Evolutionary conservation across 92 coral and sea anemone species (phyloP), one percentile per base, ranked within the genome.

Genomic region (Epizoanthus fatuus): DNA sequence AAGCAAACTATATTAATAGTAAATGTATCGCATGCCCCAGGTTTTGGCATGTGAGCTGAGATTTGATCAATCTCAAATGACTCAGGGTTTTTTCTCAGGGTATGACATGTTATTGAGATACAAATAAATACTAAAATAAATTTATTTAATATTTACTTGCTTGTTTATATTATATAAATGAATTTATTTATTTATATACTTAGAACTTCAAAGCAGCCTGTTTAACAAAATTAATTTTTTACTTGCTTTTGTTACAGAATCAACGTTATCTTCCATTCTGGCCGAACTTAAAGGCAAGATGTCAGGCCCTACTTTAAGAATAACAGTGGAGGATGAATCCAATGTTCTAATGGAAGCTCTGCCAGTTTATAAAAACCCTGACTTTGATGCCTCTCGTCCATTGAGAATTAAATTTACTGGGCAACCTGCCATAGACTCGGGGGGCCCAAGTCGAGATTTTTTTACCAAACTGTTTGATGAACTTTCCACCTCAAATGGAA

Each of bases 371-470:
- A 84, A 84, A 74, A 65, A 47, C 47, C 88, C 88, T 20, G 63
- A 35, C 10, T 73, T 84, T 72, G 88, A 84, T 59, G 81, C 66
- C 47, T 47, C 88, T 29, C 76, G 92, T 11, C 88, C 88, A 25
- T 68, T 88, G 53, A 79, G 80, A 60, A 49, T 88, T 16, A 54
- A 56, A 52, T 81, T 88, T 55, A 44, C 47, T 47, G 63, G 58
- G 32, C 88, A 88, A 60, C 88, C 85, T 82, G 92, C 88, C 22
- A 57, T 83, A 32, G 88, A 83, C 69, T 60, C 82, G 0, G 88
- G 88, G 53, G 88, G 92, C 42, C 88, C 87, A 10, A 88, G 81
- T n/a, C 76, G 85, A 65, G 91, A 88, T 47, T 81, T 88, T 65
- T 91, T 51, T 65, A 73, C 86, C 15, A 88, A 69, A 69, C 59